Evolutionary conservation across 2,888 invertebrate species (phyloP).

Genomic region (Catotricha subobsoleta): DNA sequence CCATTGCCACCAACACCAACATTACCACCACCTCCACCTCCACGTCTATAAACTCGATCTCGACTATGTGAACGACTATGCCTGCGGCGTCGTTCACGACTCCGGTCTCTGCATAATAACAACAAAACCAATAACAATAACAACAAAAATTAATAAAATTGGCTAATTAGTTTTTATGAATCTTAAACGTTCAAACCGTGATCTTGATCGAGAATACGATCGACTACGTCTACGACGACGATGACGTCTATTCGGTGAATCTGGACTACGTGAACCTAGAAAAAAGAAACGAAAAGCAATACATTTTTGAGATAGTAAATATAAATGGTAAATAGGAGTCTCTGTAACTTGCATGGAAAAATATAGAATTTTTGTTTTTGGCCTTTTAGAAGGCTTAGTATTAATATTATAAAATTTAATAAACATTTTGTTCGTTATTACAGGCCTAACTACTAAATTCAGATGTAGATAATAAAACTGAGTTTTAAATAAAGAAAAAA

Average conservation of each 20-base stretch:
- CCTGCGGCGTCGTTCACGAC: slow-evolving; percentile 10
- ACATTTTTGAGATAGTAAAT: no score
- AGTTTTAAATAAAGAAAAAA: no score
- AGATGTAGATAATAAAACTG: no score
- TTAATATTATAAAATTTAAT: no score
- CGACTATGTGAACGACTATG: slow-evolving; percentile 22
- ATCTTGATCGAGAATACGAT: slow-evolving; percentile 25
- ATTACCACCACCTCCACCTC: slow-evolving; percentile 13
- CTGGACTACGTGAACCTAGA: slow-evolving; percentile 15
- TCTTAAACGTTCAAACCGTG: slow-evolving; percentile 16
- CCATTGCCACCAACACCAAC: slow-evolving; percentile 16
- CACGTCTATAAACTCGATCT: slow-evolving; percentile 19
- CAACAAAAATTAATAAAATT: neutral
- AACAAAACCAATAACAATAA: neutral
- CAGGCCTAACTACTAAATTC: no score
- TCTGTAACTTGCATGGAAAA: no score
- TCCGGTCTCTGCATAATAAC: neutral
- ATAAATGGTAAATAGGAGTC: no score
- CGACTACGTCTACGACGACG: slow-evolving; percentile 16
- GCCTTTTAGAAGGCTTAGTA: no score
- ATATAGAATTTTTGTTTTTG: no score
- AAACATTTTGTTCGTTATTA: no score
- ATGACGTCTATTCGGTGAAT: slow-evolving; percentile 14
- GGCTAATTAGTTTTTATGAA: no score
- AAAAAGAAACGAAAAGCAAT: neutral